Evolutionary conservation across 2,797 vertebrate species (phyloP).

Genomic region (Hylomyscus alleni): DNA sequence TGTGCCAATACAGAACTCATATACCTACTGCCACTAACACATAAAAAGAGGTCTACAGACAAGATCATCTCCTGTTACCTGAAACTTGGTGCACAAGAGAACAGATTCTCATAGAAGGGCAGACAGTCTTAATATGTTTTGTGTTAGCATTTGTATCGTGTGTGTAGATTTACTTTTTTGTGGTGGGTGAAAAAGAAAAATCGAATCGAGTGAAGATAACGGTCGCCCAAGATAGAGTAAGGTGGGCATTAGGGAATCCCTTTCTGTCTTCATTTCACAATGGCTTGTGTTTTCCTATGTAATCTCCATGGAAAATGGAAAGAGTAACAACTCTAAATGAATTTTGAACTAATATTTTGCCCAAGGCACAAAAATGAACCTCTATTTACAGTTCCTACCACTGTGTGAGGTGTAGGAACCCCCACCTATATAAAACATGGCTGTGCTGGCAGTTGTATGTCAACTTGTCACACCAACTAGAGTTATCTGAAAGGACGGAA

Average conservation of each 20-base stretch:
- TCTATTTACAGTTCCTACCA: background rate
- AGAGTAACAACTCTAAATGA: constrained; percentile 20
- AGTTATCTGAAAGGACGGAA: background rate
- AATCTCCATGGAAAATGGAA: background rate
- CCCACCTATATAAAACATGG: background rate
- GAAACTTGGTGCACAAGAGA: background rate
- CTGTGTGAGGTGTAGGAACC: background rate
- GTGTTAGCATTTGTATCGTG: constrained; percentile 7
- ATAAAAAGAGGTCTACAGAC: background rate
- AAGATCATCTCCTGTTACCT: background rate
- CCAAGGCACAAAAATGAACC: background rate
- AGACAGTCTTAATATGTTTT: background rate
- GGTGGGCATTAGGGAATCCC: background rate
- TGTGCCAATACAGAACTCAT: background rate
- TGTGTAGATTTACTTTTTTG: background rate
- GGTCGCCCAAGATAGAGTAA: no score
- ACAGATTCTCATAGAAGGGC: background rate
- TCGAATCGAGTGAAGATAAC: background rate
- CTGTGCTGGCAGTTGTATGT: background rate
- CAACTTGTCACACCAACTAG: background rate
- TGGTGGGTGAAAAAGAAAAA: background rate
- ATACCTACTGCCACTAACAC: background rate
- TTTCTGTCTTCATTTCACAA: background rate
- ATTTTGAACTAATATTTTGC: background rate
- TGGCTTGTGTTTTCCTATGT: background rate